Base-by-base conservation (phyloP, 2,888 invertebrate species). In the Rhorus exstirpatorius region DNA sequence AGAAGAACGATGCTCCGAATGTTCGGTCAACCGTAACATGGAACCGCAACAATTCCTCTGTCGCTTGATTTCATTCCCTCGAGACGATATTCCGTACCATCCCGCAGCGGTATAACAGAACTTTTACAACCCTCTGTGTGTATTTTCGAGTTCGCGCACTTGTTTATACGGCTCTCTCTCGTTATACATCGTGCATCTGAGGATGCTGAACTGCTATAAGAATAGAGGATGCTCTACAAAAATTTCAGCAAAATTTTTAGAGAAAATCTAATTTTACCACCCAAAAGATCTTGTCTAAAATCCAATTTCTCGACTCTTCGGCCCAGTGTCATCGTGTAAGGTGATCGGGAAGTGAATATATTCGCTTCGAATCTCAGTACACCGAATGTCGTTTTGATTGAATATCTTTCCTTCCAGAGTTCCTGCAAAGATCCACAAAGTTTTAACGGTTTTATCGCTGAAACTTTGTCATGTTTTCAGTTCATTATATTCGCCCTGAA, bases 41-140 rank as follows among this genome's bases (percentile, higher is more conserved):
- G 79, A 83, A 63, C n/a, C n/a, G 24, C 79, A 84, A 83, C 83
- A 86, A 85, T 85, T n/a, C n/a, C 83, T 79, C 78, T 81, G 77
- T 74, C 79, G 81, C 79, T 78, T 81, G 81, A 81, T 81, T 78
- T 81, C 68, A 78, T 81, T 81, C 81, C 63, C 78, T 58, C 61
- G n/a, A n/a, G 74, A 70, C 78, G 74, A 74, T 61, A 14, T 17
- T 65, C 72, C 41, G n/a, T n/a, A n/a, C n/a, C n/a, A n/a, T n/a
- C n/a, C n/a, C n/a, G n/a, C 1, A 3, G 24, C 41, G 49, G 49
- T 26, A 26, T 35, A 53, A 21, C 61, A 19, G 38, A 44, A 31
- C 44, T 44, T 58, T 35, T 38, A 49, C 58, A 51, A 51, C 58
- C 76, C 44, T 24, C n/a, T 49, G 70, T 14, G 26, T 46, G 58